These are phyloP conservation scores for Tragelaphus eurycerus DNA, from an alignment of 2,797 vertebrate genomes.

Conservation along the genomic window DNA sequence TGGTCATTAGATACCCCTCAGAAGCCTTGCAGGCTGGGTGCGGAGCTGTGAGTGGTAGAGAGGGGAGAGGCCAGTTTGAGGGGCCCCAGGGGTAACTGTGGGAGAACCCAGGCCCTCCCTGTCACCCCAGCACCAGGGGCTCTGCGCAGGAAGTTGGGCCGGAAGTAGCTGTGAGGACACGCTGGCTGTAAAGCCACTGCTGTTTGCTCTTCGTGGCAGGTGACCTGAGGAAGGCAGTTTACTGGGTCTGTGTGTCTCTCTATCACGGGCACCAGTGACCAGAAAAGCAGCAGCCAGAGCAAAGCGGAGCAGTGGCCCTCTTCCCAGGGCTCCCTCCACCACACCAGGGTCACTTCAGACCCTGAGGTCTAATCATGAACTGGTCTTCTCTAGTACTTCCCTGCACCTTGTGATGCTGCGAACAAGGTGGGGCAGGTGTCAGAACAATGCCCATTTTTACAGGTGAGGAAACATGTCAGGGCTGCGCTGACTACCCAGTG, in stretches of 20 bases:
- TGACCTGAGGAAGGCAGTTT: background rate
- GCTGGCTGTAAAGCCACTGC: background rate
- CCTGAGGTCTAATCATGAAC: background rate
- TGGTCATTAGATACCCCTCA: background rate
- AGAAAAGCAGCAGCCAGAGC: background rate
- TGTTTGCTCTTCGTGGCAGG: background rate
- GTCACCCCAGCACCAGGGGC: background rate
- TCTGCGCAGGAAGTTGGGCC: background rate
- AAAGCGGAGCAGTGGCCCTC: background rate
- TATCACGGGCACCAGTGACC: background rate
- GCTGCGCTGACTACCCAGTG: background rate
- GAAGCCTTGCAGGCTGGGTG: too few relatives aligned
- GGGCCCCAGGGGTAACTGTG: background rate
- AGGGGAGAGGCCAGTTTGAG: background rate
- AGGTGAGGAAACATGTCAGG: background rate
- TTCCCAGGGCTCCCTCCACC: background rate
- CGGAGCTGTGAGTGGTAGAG: background rate
- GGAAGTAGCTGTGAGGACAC: background rate
- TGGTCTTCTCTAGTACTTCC: background rate
- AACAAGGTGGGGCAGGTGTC: background rate
- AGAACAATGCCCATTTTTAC: background rate
- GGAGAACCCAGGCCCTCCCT: background rate
- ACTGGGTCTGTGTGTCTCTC: background rate
- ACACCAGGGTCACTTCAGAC: background rate
- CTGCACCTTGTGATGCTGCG: background rate